Evolutionary conservation across 2,113 vertebrate genomes (phyloP).

Genomic region (Ctenomys sociabilis): DNA sequence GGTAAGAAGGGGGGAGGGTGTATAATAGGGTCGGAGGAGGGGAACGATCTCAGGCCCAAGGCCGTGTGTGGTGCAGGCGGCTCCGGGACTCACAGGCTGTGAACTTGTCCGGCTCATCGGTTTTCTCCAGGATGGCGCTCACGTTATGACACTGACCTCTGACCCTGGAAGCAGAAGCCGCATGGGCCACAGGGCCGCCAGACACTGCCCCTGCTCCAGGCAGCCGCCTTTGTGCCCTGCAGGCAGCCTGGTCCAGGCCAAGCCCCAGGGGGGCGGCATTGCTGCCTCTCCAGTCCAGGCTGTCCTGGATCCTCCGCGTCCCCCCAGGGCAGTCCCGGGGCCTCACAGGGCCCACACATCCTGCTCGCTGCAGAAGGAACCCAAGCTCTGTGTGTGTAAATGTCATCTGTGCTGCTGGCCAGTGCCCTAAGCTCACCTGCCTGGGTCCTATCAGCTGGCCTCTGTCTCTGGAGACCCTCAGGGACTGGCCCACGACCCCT

Average conservation of each 20-base stretch:
- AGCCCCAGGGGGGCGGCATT: background rate
- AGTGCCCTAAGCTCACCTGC: no score
- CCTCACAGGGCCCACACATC: background rate
- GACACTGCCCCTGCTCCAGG: accelerated
- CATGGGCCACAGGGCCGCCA: accelerated
- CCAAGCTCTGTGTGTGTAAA: no score
- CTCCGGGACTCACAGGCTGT: background rate
- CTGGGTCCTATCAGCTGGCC: background rate
- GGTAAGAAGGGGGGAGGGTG: accelerated
- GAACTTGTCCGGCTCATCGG: background rate
- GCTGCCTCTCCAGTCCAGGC: background rate
- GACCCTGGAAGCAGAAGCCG: background rate
- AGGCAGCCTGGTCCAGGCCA: background rate
- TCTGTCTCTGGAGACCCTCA: background rate
- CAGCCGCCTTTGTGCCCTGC: accelerated
- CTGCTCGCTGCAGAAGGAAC: no score
- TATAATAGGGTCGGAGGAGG: background rate
- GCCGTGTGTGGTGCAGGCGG: accelerated
- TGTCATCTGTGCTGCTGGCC: background rate
- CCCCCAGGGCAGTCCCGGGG: accelerated
- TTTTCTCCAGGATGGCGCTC: background rate
- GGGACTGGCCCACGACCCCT: background rate
- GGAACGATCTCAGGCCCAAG: background rate
- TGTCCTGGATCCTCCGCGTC: accelerated
- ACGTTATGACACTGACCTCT: background rate